Evolutionary conservation across 2,113 vertebrate genomes (phyloP), one percentile per base, ranked within the genome.

Genomic region (Cettia cetti): DNA sequence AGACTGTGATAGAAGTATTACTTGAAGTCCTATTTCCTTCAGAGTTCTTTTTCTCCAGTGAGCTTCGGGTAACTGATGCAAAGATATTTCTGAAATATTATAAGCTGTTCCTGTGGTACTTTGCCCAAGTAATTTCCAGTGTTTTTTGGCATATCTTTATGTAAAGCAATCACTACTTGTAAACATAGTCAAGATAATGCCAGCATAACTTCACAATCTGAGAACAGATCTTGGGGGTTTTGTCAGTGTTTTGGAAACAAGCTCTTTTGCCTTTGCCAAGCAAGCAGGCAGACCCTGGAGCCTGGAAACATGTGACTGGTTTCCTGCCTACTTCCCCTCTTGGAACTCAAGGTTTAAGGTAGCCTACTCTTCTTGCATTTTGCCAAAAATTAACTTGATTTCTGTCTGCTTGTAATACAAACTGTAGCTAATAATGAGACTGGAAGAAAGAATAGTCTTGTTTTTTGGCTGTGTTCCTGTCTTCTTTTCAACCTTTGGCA

Each of bases 161-260:
- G 66, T 56, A 64, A 85, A 87, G 30, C 21, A 22, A 88, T 91
- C 42, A 11, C 86, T 95, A 50, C 81, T 91, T 86, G 83, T 21
- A 94, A 96, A 96, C 81, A 92, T 10, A 94, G 84, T 92, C 71
- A 88, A 88, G 85, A 85, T 94, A 90, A 92, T 91, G 86, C 79
- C 92, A 90, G 59, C 16, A 26, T 59, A 91, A 54, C 65, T 91
- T 94, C 71, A 87, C 56, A 66, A 40, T 82, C 50, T 90, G 54
- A 93, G 60, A 42, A 27, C 30, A 65, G 76, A 72, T 81, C 88
- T 64, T 40, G 54, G 39, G 13, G 5, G 4, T 22, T 91, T 87
- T 91, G 84, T 91, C 83, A 87, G 66, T 96, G 87, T 86, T 95
- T 90, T 89, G 81, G 89, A 96, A 96, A 92, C 74, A 96, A 77